phyloP scores from a whole-genome alignment of 2,888 invertebrate species.

The Chrysina gloriosa region DNA sequence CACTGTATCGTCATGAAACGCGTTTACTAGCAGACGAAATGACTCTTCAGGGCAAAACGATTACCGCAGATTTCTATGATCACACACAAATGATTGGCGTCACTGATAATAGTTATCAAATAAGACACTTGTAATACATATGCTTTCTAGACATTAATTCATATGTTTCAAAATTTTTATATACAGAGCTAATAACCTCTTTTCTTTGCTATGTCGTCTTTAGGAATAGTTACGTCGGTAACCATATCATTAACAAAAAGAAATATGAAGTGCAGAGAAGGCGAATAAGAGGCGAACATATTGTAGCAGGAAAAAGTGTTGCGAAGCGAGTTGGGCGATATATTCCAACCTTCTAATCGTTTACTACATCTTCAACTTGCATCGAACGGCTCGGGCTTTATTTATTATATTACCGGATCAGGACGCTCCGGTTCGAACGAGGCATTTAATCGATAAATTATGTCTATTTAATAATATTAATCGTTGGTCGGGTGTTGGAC shows the following conservation, averaged over 20 bases:
- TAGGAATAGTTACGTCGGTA: neutral
- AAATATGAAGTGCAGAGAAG: slow-evolving; percentile 19
- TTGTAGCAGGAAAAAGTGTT: neutral
- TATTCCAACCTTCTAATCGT: slow-evolving; percentile 15
- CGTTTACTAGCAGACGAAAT: too few relatives aligned
- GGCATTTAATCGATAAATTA: slow-evolving; percentile 43
- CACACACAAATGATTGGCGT: too few relatives aligned
- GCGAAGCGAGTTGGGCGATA: slow-evolving; percentile 5
- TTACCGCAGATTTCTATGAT: too few relatives aligned
- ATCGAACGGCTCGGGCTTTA: slow-evolving; percentile 4
- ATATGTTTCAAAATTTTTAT: too few relatives aligned
- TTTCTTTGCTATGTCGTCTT: too few relatives aligned
- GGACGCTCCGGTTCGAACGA: slow-evolving; percentile 22
- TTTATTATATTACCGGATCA: slow-evolving; percentile 35
- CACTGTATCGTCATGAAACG: too few relatives aligned
- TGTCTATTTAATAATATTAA: slow-evolving; percentile 44
- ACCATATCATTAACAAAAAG: slow-evolving; percentile 10
- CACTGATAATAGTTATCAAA: too few relatives aligned
- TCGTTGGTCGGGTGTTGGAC: slow-evolving; percentile 32
- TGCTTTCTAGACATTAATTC: too few relatives aligned
- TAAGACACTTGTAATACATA: too few relatives aligned
- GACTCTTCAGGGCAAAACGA: too few relatives aligned
- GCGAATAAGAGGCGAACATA: neutral
- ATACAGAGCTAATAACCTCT: too few relatives aligned
- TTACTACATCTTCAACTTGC: slow-evolving; percentile 27